Percentiles rank a stretch among this genome's conserved stretches.
Evolutionary conservation across 1,140 invertebrate species (phyloP).

Genomic region (Trichonephila clavata): DNA sequence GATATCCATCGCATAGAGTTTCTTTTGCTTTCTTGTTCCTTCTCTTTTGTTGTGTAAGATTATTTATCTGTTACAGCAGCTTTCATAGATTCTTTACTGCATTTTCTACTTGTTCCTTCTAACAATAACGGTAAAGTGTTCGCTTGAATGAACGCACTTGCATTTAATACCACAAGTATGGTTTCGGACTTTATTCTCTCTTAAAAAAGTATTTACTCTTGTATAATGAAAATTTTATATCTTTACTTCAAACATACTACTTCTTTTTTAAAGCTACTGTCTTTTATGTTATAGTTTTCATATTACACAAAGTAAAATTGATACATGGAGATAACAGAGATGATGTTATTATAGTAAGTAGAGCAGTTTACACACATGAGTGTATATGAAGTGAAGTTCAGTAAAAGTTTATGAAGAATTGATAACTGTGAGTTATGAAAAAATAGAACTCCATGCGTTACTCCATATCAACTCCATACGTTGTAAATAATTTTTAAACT

Average conservation of each 20-base stretch:
- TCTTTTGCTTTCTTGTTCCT: slow-evolving; percentile 27
- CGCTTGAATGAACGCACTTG: slow-evolving; percentile 43
- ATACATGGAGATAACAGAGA: too few species aligned
- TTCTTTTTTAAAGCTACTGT: too few species aligned
- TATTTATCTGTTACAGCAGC: slow-evolving; percentile 68
- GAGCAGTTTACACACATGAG: too few species aligned
- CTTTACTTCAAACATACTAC: not conserved
- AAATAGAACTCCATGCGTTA: too few species aligned
- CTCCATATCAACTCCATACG: too few species aligned
- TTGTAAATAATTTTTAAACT: too few species aligned
- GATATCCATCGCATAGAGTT: slow-evolving; percentile 66
- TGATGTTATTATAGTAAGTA: too few species aligned
- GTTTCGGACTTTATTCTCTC: slow-evolving; percentile 1
- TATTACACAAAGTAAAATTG: too few species aligned
- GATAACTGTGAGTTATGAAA: too few species aligned
- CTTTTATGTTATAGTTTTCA: too few species aligned
- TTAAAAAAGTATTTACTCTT: slow-evolving; percentile 6
- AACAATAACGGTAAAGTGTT: slow-evolving; percentile 39
- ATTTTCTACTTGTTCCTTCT: slow-evolving; percentile 27
- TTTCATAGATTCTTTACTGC: slow-evolving; percentile 52
- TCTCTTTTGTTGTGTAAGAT: slow-evolving; percentile 61
- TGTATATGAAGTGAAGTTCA: too few species aligned
- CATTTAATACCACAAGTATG: slow-evolving; percentile 42
- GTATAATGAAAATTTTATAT: not conserved
- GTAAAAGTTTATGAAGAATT: too few species aligned